Evolutionary conservation across 2,797 vertebrate species (phyloP).

Genomic region (Enteromius afrohamiltoni): DNA sequence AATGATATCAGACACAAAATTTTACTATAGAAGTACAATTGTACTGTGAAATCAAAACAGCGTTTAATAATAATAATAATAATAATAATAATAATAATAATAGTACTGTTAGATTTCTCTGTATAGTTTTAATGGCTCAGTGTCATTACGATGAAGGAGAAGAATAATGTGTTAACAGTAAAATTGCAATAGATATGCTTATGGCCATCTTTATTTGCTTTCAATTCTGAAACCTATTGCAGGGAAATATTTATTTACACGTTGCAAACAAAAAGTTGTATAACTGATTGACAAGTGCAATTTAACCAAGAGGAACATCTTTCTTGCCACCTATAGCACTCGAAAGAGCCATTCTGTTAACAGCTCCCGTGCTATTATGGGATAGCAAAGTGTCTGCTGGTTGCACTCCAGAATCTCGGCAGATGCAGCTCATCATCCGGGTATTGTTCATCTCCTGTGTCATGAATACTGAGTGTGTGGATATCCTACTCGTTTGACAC

Average conservation of each 20-base stretch:
- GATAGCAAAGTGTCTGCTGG: neutral
- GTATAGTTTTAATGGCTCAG: too few relatives aligned
- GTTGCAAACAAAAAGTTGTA: neutral
- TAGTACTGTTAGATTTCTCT: too few relatives aligned
- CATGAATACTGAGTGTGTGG: slow-evolving; percentile 29
- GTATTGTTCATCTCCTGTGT: slow-evolving; percentile 25
- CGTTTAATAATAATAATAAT: neutral
- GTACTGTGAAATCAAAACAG: neutral
- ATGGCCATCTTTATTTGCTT: neutral
- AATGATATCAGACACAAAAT: neutral
- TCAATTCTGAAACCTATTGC: neutral
- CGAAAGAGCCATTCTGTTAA: neutral
- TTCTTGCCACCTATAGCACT: neutral
- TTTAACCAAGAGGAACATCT: neutral
- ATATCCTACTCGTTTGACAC: slow-evolving; percentile 1
- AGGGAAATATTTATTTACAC: neutral
- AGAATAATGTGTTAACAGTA: neutral
- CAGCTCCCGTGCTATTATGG: neutral
- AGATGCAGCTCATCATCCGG: slow-evolving; percentile 24
- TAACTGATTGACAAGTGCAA: neutral
- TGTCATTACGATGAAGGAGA: too few relatives aligned
- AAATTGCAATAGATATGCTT: neutral
- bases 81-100: too few relatives aligned
- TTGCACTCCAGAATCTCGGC: slow-evolving; percentile 31
- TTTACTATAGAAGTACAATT: neutral